Base-by-base conservation (phyloP, 2,113 vertebrate species). In the Atherinomorus stipes region DNA sequence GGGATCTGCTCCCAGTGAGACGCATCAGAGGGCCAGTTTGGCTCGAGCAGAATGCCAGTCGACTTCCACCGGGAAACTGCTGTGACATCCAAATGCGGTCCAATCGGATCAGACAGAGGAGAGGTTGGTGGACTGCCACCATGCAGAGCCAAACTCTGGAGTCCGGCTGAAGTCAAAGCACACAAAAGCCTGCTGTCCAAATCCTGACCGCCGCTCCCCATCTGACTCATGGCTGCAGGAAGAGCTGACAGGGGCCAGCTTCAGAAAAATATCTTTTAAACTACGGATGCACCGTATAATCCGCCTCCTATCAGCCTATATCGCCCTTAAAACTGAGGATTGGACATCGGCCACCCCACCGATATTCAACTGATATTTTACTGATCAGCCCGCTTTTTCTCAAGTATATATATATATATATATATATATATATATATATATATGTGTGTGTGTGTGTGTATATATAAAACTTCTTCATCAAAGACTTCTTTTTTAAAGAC, bases 61-160 rank as follows among this genome's bases (percentile, higher is more conserved):
- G 19, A 78, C 49, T 67, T 77, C 66, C 37, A n/a, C 62, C 10
- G 23, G 65, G 6, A 45, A 67, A 66, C 68, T 57, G 71, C 62
- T 28, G 79, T 71, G 84, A 76, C 74, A 74, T 68, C 81, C 80
- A 64, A 40, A 12, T 34, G 54, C 0, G 13, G 26, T 61, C 76
- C 80, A 77, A 87, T 85, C 81, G 19, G 57, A 83, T 89, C 75
- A 76, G 72, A 87, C 78, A 52, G 66, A 57, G 45, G 74, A 64
- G 64, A 74, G 69, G 57, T 38, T 47, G 25, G 42, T 31, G 38
- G 64, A 68, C 56, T 49, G 62, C 4, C 23, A 7, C 61, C 56
- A 44, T 62, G 38, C 71, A 18, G 75, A 81, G 71, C 77, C 81
- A 71, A 77, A 77, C 65, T 76, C 76, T 53, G 12, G 62, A 64